Conservation (phyloP, 1,140 invertebrate species). For the Drosophila lini region DNA sequence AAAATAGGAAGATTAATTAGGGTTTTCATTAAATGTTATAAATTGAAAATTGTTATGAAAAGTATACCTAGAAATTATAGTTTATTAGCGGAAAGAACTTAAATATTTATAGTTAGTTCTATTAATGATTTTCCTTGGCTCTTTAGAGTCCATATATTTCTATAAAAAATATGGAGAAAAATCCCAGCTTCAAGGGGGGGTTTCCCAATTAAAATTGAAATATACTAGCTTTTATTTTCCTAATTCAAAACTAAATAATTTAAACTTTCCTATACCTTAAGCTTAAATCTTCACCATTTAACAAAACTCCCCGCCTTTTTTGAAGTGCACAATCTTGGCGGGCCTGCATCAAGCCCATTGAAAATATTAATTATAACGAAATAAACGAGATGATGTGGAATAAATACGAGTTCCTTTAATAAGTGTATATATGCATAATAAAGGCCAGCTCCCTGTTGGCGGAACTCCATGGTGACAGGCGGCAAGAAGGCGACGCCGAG, state of each 20-base stretch:
- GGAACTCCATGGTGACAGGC: slow-evolving; percentile 50
- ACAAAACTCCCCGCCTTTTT: neutral
- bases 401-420: slow-evolving; percentile 24
- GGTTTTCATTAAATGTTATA: neutral
- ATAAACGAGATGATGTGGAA: slow-evolving; percentile 41
- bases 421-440: slow-evolving; percentile 30
- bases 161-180: neutral
- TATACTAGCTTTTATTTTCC: neutral
- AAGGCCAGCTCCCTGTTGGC: slow-evolving; percentile 18
- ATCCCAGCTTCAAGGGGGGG: neutral
- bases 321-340: slow-evolving; percentile 9
- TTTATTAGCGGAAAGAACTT: too few species aligned
- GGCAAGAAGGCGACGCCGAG: slow-evolving; percentile 23
- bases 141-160: neutral
- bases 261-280: neutral
- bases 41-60: neutral
- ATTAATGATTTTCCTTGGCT: neutral
- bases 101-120: too few species aligned
- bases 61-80: neutral
- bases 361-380: slow-evolving; percentile 49
- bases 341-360: slow-evolving; percentile 8
- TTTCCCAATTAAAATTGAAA: neutral
- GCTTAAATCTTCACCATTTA: neutral
- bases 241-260: too few species aligned
- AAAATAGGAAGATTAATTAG: neutral